Base-by-base conservation (phyloP, 2,113 vertebrate genomes). In the Hemibagrus wyckioides region DNA sequence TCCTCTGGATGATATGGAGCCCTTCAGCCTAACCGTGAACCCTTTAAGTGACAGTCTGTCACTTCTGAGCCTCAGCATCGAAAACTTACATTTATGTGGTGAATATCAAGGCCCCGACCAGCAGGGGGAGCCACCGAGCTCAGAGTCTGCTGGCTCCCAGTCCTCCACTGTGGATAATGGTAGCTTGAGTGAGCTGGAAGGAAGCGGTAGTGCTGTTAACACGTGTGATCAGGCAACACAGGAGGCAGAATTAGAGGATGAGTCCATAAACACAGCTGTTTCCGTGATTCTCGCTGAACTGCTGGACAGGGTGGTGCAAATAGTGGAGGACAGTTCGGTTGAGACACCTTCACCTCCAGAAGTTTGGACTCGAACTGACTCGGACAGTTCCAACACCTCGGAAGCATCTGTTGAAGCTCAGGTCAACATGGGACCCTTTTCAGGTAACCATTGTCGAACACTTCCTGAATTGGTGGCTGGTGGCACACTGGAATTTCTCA, bases 11-110 rank as follows among this genome's bases (percentile, higher is more conserved):
- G 97, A 99, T 92, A 97, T 99, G 95, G 98, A 99, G 93, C 98
- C 96, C 15, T 99, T 99, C 92, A 98, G 97, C 90, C 95, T 99
- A 33, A 99, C 97, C 0, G 98, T 99, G 87, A 99, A 99, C 92
- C 98, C 98, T 6, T 52, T 99, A 89, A 99, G 98, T 90, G 98
- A 99, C 93, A 96, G 97, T 81, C 94, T 99, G 86, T 99, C 98
- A 57, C 93, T 99, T 83, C 92, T 99, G 82, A 99, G 98, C 93
- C 96, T 98, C 83, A 99, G 98, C 94, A 99, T 97, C 69, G 98
- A 99, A 93, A 99, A 98, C 54, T 93, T 99, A 89, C 97, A 97
- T 61, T 94, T 99, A 92, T 89, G 91, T 94, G 65, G 96, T 91
- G 97, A 97, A 90, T 98, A 96, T 92, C 97, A 96, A 59, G 94